Conservation (phyloP, 2,113 vertebrate genomes). For the Xiphophorus hellerii region DNA sequence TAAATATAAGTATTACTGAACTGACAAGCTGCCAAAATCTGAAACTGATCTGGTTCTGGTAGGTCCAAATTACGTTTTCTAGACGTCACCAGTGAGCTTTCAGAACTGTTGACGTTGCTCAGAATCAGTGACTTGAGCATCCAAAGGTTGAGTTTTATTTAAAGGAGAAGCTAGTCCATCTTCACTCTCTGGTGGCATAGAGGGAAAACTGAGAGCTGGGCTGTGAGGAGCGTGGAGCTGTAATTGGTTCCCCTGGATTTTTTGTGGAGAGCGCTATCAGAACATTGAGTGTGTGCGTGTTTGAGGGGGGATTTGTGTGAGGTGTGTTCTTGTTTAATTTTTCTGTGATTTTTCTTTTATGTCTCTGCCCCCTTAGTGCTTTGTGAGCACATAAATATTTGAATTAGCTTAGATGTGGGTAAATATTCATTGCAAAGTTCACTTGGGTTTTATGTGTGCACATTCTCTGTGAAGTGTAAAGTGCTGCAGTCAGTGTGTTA, state of each 20-base stretch:
- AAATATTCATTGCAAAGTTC: not conserved
- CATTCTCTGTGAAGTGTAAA: not conserved
- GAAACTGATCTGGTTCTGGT: not conserved
- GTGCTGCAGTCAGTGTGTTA: not conserved
- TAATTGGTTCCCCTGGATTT: constrained; percentile 70
- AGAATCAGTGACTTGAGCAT: not conserved
- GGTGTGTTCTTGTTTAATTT: constrained; percentile 18
- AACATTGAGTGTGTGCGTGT: constrained; percentile 17
- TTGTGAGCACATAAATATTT: constrained; percentile 19
- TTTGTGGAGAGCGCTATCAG: constrained; percentile 56
- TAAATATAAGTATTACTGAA: no score
- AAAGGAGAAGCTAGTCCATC: constrained; percentile 33
- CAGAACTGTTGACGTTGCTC: not conserved
- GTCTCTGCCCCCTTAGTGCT: constrained; percentile 7
- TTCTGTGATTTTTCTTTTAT: constrained; percentile 8
- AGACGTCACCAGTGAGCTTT: not conserved
- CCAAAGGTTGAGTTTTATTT: not conserved
- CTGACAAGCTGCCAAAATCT: no score
- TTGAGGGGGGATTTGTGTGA: not conserved
- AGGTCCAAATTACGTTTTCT: not conserved
- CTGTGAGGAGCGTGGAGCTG: constrained; percentile 42
- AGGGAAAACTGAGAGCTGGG: constrained; percentile 51
- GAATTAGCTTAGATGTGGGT: constrained; percentile 9
- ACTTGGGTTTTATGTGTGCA: constrained; percentile 10
- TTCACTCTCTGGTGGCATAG: constrained; percentile 42